Evolutionary conservation across 1,140 invertebrate species (phyloP), one percentile per base, ranked within the genome.

Genomic region (Drosophila melanica): DNA sequence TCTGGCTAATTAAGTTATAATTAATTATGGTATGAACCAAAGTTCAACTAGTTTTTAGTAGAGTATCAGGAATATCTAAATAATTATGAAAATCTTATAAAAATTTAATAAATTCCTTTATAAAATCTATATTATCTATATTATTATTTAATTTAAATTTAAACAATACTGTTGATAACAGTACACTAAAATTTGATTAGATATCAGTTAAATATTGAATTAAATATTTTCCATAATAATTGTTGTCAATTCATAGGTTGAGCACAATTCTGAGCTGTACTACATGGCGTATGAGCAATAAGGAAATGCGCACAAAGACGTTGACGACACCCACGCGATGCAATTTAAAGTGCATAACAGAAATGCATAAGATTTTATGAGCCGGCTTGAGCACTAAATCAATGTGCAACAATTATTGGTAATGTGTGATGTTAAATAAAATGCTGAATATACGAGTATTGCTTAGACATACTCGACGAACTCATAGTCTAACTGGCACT

Each of bases 241-340:
- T 33, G 42, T 42, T 42, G 44, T 47, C 8, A 10, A 41, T 35
- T 35, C 16, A 41, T 48, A 10, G 50, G 54, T 44, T 68, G 33
- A 50, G 44, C 33, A 11, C 18, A 18, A 11, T 30, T 50, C 23
- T 16, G 11, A 30, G 42, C 50, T 33, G 58, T 20, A 70, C 57
- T 42, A 89, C 84, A 66, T 51, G 84, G 68, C 75, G 84, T 86
- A 89, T 87, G 65, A 62, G 76, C 71, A 89, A 86, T 86, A 89
- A 81, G 82, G 79, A 86, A 86, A 72, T 79, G 67, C 54, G 48
- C 74, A 51, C 20, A 75, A 79, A 71, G 41, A 67, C 79, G 63
- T 63, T 75, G 63, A 78, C 45, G 45, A 44, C 75, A 48, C 75
- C 66, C 77, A 73, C 71, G 51, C 51, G 68, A 33, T 50, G 45